Conservation (phyloP, 2,113 vertebrate genomes). For the Ivindomyrus marchei region DNA sequence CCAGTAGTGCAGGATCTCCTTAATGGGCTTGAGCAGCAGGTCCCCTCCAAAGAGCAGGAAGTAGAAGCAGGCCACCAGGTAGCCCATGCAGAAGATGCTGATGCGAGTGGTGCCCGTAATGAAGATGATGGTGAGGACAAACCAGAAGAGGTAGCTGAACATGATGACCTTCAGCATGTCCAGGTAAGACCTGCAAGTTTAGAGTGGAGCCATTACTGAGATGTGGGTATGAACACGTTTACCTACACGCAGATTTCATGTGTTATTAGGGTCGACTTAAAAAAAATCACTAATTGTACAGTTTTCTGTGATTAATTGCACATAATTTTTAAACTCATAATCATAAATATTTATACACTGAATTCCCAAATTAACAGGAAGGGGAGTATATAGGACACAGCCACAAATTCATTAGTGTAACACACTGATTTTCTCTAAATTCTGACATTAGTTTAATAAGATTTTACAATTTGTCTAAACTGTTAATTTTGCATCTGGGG, state of each 20-base stretch:
- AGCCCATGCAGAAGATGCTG: constrained; percentile 98
- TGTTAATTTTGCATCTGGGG: too few relatives aligned
- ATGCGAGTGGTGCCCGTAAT: constrained; percentile 97
- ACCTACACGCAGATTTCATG: not conserved
- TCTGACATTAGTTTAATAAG: not conserved
- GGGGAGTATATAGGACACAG: not conserved
- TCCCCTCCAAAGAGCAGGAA: constrained; percentile 95
- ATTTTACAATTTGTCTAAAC: not conserved
- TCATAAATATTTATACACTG: not conserved
- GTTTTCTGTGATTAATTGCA: not conserved
- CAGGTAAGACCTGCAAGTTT: constrained; percentile 82
- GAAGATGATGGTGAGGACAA: constrained; percentile 97
- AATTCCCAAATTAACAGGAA: not conserved
- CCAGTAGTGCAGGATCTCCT: constrained; percentile 90
- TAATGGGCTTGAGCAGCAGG: constrained; percentile 88
- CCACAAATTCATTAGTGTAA: not conserved
- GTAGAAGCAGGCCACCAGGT: constrained; percentile 96
- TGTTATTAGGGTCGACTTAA: not conserved
- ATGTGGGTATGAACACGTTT: not conserved
- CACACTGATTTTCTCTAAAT: not conserved
- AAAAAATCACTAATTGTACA: not conserved
- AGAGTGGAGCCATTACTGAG: not conserved
- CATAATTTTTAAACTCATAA: not conserved
- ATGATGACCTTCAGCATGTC: constrained; percentile 97
- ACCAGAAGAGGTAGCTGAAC: constrained; percentile 99